Percentiles rank a stretch among this genome's conserved stretches.
phyloP scores from a whole-genome alignment of 2,113 vertebrate genomes.

The Bucco capensis region DNA sequence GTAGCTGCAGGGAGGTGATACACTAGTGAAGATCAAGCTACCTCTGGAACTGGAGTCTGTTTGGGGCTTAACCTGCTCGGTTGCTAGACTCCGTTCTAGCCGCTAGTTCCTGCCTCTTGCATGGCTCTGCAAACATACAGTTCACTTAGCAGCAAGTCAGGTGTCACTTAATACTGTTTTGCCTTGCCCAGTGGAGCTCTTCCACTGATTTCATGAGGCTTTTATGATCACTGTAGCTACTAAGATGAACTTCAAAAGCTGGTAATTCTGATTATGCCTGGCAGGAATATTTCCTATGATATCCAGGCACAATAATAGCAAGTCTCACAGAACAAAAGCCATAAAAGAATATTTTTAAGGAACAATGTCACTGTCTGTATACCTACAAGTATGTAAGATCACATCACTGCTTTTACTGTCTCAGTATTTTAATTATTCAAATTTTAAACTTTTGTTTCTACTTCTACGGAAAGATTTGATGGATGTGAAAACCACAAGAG shows the following conservation, averaged over 20 bases:
- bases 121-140: neutral
- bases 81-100: neutral
- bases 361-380: neutral
- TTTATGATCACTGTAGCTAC: conserved; percentile 5
- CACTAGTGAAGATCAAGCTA: fast-evolving
- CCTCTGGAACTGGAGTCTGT: neutral
- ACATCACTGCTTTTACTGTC: neutral
- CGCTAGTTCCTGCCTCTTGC: neutral
- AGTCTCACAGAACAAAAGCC: neutral
- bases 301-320: neutral
- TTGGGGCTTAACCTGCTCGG: neutral
- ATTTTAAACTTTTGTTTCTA: neutral
- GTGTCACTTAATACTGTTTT: neutral
- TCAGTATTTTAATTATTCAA: conserved; percentile 1
- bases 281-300: neutral
- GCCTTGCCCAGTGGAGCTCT: neutral
- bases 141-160: neutral
- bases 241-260: neutral
- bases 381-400: neutral
- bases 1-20: neutral
- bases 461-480: neutral
- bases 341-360: neutral
- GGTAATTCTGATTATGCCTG: neutral
- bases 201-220: neutral
- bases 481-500: neutral